Conservation (phyloP, 92 coral and sea anemone species). For the Plumapathes pennacea region DNA sequence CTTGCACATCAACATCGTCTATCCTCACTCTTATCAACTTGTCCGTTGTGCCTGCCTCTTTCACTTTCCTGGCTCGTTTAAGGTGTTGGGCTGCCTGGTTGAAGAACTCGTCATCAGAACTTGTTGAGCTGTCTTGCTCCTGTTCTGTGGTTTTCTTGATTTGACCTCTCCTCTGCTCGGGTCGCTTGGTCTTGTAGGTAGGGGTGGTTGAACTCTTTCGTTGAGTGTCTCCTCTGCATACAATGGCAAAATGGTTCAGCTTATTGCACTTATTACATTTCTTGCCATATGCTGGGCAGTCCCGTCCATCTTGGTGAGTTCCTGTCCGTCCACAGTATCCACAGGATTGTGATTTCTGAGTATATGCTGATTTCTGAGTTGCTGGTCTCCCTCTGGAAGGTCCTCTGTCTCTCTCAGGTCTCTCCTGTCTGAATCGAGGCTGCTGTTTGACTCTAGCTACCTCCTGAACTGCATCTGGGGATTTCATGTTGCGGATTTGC, state of each 20-base stretch:
- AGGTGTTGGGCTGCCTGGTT: conserved; percentile 23
- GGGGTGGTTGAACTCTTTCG: neutral
- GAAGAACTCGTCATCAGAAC: conserved; percentile 67
- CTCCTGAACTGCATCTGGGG: conserved; percentile 11
- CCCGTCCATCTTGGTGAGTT: conserved; percentile 16
- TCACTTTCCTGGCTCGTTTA: conserved; percentile 33
- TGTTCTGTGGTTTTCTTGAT: conserved; percentile 30
- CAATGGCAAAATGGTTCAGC: conserved; percentile 43
- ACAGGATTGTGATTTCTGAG: no score
- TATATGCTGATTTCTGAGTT: no score
- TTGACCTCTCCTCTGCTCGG: conserved; percentile 3
- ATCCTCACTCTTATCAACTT: conserved; percentile 49
- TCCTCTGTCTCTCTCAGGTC: no score
- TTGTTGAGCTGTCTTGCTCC: conserved; percentile 25
- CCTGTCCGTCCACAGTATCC: conserved; percentile 1
- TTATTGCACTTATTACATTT: conserved; percentile 43
- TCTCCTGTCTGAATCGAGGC: no score
- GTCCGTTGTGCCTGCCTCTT: neutral
- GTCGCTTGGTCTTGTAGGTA: conserved; percentile 4
- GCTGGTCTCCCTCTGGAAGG: no score
- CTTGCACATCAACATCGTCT: conserved; percentile 53
- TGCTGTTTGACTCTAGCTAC: no score
- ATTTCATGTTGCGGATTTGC: conserved; percentile 53
- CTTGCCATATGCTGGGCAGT: conserved; percentile 59
- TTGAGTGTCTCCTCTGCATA: conserved; percentile 15